Evolutionary conservation across 1,140 invertebrate species (phyloP).

Genomic region (Papilio glaucus): DNA sequence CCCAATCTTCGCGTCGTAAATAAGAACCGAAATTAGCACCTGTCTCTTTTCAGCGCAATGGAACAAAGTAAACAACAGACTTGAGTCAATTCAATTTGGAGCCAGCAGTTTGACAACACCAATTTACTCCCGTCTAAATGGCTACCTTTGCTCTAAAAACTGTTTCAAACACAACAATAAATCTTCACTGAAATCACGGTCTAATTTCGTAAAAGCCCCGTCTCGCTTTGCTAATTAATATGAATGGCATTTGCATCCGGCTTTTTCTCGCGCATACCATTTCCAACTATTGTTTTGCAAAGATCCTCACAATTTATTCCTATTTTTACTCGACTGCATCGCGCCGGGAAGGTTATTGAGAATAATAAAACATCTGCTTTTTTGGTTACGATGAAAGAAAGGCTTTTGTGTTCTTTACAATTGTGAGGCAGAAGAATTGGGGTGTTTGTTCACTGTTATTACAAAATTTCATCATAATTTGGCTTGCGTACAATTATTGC

Average conservation of each 20-base stretch:
- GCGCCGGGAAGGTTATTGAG: conserved; percentile 65
- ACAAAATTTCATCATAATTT: conserved; percentile 34
- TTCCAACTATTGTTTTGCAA: conserved; percentile 83
- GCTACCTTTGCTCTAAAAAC: conserved; percentile 79
- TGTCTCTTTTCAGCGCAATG: conserved; percentile 21
- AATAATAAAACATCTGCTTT: conserved; percentile 67
- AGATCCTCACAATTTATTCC: conserved; percentile 81
- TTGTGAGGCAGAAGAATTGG: conserved; percentile 51
- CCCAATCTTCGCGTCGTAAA: conserved; percentile 28
- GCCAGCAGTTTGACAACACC: conserved; percentile 71
- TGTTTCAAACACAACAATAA: conserved; percentile 82
- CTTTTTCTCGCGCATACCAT: conserved; percentile 82
- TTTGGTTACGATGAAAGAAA: conserved; percentile 66
- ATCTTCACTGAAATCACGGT: conserved; percentile 82
- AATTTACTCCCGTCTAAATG: conserved; percentile 77
- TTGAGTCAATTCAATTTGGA: conserved; percentile 76
- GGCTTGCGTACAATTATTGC: conserved; percentile 24
- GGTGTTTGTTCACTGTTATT: conserved; percentile 51
- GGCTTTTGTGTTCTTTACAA: conserved; percentile 59
- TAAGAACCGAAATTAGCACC: conserved; percentile 30
- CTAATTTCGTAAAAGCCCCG: conserved; percentile 83
- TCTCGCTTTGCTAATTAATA: conserved; percentile 84
- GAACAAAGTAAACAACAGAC: conserved; percentile 60
- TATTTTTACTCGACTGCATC: conserved; percentile 76
- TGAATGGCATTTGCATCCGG: conserved; percentile 83